A percentile compares a stretch with the other conserved stretches of the same genome.
These are phyloP conservation scores for Cinara cedri DNA, from an alignment of 2,888 invertebrate genomes.

Conservation along the genomic window DNA sequence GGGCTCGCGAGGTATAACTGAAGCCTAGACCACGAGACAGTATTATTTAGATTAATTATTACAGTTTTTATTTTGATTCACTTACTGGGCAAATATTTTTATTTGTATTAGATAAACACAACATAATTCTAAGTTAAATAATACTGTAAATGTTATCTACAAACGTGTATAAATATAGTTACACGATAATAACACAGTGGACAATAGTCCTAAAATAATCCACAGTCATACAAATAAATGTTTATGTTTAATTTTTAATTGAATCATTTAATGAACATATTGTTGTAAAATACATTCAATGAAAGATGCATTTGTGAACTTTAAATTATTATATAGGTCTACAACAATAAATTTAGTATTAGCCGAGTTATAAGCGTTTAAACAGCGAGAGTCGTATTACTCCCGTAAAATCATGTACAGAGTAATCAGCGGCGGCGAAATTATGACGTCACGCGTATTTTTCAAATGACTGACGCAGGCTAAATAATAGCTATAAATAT, in stretches of 20 bases:
- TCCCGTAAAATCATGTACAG: conserved; percentile 1
- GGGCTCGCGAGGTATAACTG: background rate
- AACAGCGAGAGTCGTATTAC: conserved; percentile 14
- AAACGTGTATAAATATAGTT: conserved; percentile 15
- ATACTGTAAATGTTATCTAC: conserved; percentile 13
- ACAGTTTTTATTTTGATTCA: conserved; percentile 8
- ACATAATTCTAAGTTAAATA: conserved; percentile 11
- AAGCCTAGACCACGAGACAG: conserved; percentile 6
- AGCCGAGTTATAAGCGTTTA: background rate
- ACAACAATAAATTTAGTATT: conserved; percentile 21
- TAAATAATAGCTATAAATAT: conserved; percentile 16
- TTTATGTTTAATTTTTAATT: conserved; percentile 12
- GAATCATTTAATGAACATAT: background rate
- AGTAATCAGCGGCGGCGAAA: no score
- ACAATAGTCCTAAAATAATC: conserved; percentile 22
- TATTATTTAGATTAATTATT: conserved; percentile 18
- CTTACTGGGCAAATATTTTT: conserved; percentile 8
- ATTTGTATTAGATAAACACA: conserved; percentile 19
- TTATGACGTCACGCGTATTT: no score
- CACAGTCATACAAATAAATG: conserved; percentile 17
- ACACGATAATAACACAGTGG: conserved; percentile 2
- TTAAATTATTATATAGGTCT: conserved; percentile 19
- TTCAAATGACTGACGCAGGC: conserved; percentile 5
- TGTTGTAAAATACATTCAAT: conserved; percentile 12
- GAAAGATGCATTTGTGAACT: background rate